These are phyloP conservation scores for Cephus runcator DNA, from an alignment of 2,888 invertebrate species.

Conservation along the genomic window DNA sequence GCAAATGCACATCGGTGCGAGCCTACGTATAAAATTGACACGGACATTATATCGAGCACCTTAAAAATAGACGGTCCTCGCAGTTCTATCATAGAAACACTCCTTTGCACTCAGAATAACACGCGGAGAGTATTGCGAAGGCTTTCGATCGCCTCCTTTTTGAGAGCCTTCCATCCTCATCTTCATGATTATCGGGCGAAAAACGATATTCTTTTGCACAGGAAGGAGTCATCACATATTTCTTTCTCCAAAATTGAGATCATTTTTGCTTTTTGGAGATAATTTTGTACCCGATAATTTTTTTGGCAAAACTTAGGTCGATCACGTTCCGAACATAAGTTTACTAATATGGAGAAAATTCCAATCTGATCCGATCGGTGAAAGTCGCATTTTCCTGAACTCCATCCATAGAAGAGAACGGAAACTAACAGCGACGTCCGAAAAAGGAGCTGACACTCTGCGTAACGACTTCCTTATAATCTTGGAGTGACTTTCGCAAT, in stretches of 20 bases:
- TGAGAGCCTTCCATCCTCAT: too few species aligned
- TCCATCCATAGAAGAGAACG: neutral
- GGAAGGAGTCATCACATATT: too few species aligned
- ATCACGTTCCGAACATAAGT: too few species aligned
- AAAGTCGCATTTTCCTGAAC: neutral
- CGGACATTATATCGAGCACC: neutral
- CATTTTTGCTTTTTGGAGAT: too few species aligned
- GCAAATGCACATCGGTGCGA: neutral
- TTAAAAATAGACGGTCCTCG: neutral
- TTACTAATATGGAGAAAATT: too few species aligned
- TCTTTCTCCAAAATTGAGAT: too few species aligned
- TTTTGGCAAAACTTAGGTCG: too few species aligned
- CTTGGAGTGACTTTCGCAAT: too few species aligned
- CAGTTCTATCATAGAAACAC: slow-evolving; percentile 5
- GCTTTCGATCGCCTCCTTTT: too few species aligned
- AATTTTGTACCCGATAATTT: too few species aligned
- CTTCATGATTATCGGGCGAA: too few species aligned
- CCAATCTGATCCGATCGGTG: neutral
- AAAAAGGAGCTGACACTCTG: neutral
- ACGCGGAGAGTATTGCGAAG: neutral
- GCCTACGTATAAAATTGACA: slow-evolving; percentile 9
- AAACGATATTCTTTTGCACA: too few species aligned
- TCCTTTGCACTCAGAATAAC: neutral
- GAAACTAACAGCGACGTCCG: neutral
- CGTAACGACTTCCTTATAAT: neutral